Evolutionary conservation across 2,113 vertebrate species (phyloP).

Genomic region (Megaceryle torquata): DNA sequence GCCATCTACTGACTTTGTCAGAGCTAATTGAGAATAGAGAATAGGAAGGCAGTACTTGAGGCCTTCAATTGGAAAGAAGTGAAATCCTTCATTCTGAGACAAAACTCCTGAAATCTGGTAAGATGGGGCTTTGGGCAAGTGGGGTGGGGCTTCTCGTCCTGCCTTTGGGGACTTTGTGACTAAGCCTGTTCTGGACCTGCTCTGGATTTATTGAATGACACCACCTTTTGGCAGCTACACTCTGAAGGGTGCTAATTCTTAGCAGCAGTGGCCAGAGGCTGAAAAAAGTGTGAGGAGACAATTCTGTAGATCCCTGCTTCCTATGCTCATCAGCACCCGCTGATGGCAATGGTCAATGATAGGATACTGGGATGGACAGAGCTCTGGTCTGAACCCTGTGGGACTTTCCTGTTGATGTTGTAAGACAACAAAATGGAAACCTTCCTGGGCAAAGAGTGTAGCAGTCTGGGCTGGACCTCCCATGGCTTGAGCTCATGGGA

Average conservation of each 20-base stretch:
- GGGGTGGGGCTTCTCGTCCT: not conserved
- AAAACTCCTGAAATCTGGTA: not conserved
- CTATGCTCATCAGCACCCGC: accelerated
- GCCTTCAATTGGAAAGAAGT: not conserved
- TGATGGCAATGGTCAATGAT: accelerated
- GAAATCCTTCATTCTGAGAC: not conserved
- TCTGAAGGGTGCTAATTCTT: not conserved
- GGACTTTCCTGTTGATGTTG: not conserved
- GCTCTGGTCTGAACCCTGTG: not conserved
- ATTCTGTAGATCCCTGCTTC: not conserved
- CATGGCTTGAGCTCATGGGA: not conserved
- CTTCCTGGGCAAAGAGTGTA: accelerated
- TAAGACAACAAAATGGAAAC: not conserved
- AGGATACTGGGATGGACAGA: not conserved
- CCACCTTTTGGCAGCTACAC: not conserved
- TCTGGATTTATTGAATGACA: not conserved
- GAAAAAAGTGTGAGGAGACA: not conserved
- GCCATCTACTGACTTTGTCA: not conserved
- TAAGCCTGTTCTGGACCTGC: not conserved
- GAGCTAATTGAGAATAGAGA: not conserved
- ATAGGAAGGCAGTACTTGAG: not conserved
- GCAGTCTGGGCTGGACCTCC: not conserved
- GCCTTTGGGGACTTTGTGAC: not conserved
- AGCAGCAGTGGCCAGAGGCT: not conserved
- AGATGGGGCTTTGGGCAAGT: not conserved